Percentiles rank a stretch among this genome's conserved stretches.
These are phyloP conservation scores for crab-eating macaque (Macaca fascicularis) DNA, from an alignment of 2,113 vertebrate genomes.

Conservation along the genomic window DNA sequence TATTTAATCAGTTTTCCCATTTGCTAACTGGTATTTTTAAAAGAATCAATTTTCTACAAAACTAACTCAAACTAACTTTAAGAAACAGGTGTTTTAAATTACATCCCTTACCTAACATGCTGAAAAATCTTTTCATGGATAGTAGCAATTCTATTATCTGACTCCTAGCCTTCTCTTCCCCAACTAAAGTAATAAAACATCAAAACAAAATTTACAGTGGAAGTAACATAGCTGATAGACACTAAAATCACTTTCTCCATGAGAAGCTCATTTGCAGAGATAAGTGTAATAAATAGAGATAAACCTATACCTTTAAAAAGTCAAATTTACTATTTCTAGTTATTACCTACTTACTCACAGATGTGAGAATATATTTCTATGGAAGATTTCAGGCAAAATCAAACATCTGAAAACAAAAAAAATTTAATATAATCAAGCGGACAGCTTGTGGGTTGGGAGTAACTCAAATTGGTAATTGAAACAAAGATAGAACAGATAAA, in stretches of 20 bases:
- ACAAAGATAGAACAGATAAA: neutral
- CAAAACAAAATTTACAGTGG: neutral
- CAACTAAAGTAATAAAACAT: neutral
- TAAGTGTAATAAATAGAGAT: neutral
- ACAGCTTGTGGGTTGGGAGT: neutral
- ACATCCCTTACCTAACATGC: neutral
- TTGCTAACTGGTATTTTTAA: constrained; percentile 47
- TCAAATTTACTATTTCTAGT: constrained; percentile 1
- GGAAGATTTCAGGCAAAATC: neutral
- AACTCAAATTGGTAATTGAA: neutral
- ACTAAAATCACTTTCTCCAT: neutral
- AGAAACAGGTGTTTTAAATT: neutral
- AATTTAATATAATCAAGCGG: neutral
- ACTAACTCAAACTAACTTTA: neutral
- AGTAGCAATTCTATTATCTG: neutral
- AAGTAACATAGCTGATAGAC: neutral
- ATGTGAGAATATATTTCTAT: neutral
- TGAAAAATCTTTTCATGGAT: neutral
- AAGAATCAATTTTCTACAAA: neutral
- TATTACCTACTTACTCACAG: neutral
- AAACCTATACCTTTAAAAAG: neutral
- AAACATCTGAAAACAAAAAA: constrained; percentile 10
- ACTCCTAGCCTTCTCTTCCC: neutral
- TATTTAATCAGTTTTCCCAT: constrained; percentile 4
- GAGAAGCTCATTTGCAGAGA: neutral